Conservation (phyloP, 2,113 vertebrate genomes). For the Oxyruncus cristatus region DNA sequence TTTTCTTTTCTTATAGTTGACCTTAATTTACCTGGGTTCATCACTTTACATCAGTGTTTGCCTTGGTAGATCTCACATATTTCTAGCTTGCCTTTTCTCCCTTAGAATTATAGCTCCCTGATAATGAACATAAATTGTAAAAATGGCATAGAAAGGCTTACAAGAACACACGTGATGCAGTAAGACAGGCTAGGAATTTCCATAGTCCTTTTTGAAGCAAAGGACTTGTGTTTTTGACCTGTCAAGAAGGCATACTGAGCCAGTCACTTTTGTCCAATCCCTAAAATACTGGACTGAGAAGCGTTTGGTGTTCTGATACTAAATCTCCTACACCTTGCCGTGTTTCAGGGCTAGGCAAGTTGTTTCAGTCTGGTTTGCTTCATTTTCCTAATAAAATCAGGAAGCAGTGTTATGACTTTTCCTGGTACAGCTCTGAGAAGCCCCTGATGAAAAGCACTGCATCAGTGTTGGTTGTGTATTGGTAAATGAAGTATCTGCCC, state of each 20-base stretch:
- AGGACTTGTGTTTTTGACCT: background rate
- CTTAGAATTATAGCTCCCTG: background rate
- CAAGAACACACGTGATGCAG: background rate
- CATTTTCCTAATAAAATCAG: background rate
- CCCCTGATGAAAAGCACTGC: fast-evolving
- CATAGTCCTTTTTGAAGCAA: background rate
- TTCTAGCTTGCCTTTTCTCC: background rate
- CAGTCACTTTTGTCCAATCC: background rate
- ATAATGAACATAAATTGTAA: background rate
- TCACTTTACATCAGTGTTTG: background rate
- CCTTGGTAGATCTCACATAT: background rate
- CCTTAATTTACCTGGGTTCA: background rate
- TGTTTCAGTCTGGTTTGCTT: background rate
- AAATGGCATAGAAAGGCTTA: background rate
- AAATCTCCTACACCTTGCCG: background rate
- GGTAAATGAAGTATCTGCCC: background rate
- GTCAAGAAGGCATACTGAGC: background rate
- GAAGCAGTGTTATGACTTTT: background rate
- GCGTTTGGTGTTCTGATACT: background rate
- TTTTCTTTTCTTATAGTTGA: background rate
- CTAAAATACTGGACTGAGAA: background rate
- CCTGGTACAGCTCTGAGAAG: background rate
- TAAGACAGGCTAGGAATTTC: background rate
- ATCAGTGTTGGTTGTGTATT: background rate
- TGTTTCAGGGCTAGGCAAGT: background rate